These are phyloP conservation scores for Brachionus sp. DNA, from an alignment of 1,140 invertebrate genomes.

Conservation along the genomic window DNA sequence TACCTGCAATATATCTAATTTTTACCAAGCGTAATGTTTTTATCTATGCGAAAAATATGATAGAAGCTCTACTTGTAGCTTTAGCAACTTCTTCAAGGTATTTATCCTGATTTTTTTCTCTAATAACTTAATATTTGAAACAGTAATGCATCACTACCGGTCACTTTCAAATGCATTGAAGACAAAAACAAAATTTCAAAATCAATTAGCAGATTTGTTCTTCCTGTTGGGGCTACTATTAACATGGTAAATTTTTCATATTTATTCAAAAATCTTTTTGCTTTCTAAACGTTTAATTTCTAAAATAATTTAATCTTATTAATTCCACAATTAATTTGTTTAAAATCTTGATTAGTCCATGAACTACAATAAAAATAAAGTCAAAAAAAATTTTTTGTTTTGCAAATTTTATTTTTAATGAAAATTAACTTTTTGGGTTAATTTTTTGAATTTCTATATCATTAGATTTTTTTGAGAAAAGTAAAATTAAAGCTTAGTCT, in stretches of 20 bases:
- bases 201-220: constrained; percentile 85
- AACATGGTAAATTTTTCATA: constrained; percentile 58
- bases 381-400: too few relatives aligned
- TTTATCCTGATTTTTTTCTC: not conserved
- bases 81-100: constrained; percentile 61
- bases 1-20: constrained; percentile 68
- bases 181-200: constrained; percentile 81
- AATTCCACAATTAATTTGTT: too few relatives aligned
- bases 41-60: constrained; percentile 63
- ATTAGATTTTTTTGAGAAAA: too few relatives aligned
- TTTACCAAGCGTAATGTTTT: constrained; percentile 64
- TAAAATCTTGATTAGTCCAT: too few relatives aligned
- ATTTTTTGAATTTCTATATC: too few relatives aligned
- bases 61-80: constrained; percentile 66
- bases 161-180: constrained; percentile 88
- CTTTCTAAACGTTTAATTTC: too few relatives aligned
- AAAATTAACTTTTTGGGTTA: too few relatives aligned
- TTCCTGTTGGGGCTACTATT: constrained; percentile 77
- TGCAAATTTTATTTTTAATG: too few relatives aligned
- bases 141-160: constrained; percentile 86
- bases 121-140: constrained; percentile 46
- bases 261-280: too few relatives aligned
- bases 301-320: too few relatives aligned
- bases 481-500: too few relatives aligned
- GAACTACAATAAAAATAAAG: too few relatives aligned